These are phyloP conservation scores for Naso thynnoides DNA, from an alignment of 2,797 vertebrate species.

Conservation along the genomic window DNA sequence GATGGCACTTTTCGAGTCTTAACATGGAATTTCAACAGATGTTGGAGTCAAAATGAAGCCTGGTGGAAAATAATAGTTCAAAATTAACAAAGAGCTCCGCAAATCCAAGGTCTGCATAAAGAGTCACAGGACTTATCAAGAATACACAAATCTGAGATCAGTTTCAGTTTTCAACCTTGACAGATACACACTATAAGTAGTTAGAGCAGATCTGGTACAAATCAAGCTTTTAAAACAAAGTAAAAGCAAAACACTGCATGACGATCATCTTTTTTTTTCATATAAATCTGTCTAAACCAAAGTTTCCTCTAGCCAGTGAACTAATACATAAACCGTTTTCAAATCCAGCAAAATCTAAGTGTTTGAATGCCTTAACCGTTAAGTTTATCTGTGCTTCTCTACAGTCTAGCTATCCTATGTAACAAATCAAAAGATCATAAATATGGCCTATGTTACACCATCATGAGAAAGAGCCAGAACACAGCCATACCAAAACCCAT, in stretches of 20 bases:
- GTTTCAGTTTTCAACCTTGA: slow-evolving; percentile 43
- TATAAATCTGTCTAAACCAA: slow-evolving; percentile 89
- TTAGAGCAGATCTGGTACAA: slow-evolving; percentile 79
- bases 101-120: slow-evolving; percentile 62
- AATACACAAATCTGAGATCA: slow-evolving; percentile 65
- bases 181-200: slow-evolving; percentile 60
- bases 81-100: slow-evolving; percentile 48
- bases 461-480: slow-evolving; percentile 58
- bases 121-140: slow-evolving; percentile 49
- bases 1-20: slow-evolving; percentile 76
- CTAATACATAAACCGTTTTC: slow-evolving; percentile 86
- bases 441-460: slow-evolving; percentile 57
- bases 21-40: slow-evolving; percentile 67
- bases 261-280: slow-evolving; percentile 83
- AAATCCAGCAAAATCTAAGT: slow-evolving; percentile 87
- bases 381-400: slow-evolving; percentile 86
- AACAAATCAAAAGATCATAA: slow-evolving; percentile 65
- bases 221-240: slow-evolving; percentile 84
- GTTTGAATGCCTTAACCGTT: slow-evolving; percentile 79
- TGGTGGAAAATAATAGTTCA: slow-evolving; percentile 37
- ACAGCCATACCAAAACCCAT: slow-evolving; percentile 54
- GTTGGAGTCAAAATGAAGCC: slow-evolving; percentile 59
- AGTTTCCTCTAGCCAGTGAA: slow-evolving; percentile 85
- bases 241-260: slow-evolving; percentile 85
- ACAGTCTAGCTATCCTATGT: slow-evolving; percentile 81